These are phyloP conservation scores for Trogon melanurus DNA, from an alignment of 2,113 vertebrate genomes.

Conservation along the genomic window DNA sequence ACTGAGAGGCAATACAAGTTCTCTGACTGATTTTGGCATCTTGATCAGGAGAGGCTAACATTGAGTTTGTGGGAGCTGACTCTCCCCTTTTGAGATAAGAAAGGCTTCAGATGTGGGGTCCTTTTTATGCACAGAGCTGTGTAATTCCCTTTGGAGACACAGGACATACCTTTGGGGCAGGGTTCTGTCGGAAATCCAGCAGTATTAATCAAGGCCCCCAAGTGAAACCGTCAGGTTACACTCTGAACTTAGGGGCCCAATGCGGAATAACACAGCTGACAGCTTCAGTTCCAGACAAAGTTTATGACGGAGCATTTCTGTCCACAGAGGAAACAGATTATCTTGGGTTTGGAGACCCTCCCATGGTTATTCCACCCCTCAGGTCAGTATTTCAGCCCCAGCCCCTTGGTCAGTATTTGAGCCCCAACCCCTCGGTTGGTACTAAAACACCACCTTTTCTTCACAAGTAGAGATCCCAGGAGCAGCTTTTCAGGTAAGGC, in stretches of 20 bases:
- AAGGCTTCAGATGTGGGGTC: neutral
- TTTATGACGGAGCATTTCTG: neutral
- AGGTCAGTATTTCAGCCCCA: too few relatives aligned
- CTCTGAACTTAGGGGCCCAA: neutral
- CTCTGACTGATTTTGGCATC: neutral
- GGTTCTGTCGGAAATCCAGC: neutral
- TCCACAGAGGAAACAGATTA: neutral
- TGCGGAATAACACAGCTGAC: neutral
- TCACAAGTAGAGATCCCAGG: neutral
- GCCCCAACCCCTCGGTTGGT: too few relatives aligned
- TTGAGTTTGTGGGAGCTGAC: neutral
- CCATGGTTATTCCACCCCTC: too few relatives aligned
- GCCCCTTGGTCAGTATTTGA: too few relatives aligned
- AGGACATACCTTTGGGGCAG: neutral
- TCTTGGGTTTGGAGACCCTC: neutral
- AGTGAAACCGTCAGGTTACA: neutral
- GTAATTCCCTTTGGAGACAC: neutral
- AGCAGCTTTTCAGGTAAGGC: neutral
- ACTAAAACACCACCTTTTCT: neutral
- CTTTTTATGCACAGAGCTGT: neutral
- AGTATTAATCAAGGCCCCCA: neutral
- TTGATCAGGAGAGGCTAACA: neutral
- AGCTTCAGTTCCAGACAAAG: neutral
- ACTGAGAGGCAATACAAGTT: neutral
- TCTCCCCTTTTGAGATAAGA: neutral